Evolutionary conservation across 1,140 invertebrate species (phyloP).

Genomic region (Microplitis demolitor): DNA sequence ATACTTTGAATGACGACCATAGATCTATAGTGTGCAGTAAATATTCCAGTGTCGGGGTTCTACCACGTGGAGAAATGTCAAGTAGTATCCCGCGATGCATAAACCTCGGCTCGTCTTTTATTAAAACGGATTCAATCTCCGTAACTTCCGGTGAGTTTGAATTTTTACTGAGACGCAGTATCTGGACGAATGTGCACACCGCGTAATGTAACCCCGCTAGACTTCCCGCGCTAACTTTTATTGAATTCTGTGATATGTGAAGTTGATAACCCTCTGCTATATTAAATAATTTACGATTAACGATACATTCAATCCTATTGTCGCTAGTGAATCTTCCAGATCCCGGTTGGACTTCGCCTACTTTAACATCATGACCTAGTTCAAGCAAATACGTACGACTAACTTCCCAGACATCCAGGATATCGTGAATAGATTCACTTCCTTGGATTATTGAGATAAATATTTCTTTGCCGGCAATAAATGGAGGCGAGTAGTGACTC

Average conservation of each 20-base stretch:
- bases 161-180: constrained; percentile 63
- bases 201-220: constrained; percentile 66
- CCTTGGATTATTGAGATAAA: constrained; percentile 61
- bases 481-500: constrained; percentile 59
- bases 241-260: constrained; percentile 60
- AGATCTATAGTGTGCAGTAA: constrained; percentile 66
- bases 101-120: constrained; percentile 69
- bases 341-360: constrained; percentile 60
- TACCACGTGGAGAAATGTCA: constrained; percentile 67
- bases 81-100: constrained; percentile 67
- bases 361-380: constrained; percentile 59
- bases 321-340: constrained; percentile 52
- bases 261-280: constrained; percentile 59
- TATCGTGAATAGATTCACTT: constrained; percentile 57
- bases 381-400: constrained; percentile 57
- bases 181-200: constrained; percentile 68
- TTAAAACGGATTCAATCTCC: constrained; percentile 61
- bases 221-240: constrained; percentile 66
- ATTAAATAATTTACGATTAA: constrained; percentile 59
- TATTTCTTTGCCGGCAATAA: constrained; percentile 55
- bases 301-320: constrained; percentile 59
- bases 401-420: constrained; percentile 64
- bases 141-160: constrained; percentile 40
- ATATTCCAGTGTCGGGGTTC: constrained; percentile 67
- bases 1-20: constrained; percentile 69